phyloP scores from a whole-genome alignment of 1,140 invertebrate species.

The Lycorma delicatula region DNA sequence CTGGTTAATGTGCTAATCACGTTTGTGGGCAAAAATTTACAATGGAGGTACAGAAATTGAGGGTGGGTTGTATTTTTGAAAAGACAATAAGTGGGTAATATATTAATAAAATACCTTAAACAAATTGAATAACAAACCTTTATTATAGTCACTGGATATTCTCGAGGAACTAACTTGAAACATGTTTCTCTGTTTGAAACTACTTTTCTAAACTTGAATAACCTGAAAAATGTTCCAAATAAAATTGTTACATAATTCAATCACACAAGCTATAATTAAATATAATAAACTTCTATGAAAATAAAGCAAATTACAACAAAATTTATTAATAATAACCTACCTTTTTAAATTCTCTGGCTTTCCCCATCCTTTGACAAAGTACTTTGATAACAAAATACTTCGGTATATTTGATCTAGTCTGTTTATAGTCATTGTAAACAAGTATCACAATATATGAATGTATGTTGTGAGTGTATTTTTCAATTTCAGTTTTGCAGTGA shows the following conservation, averaged over 20 bases:
- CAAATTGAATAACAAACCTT: no score
- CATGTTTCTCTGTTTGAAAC: constrained; percentile 75
- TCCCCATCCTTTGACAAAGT: constrained; percentile 96
- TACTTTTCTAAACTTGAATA: constrained; percentile 84
- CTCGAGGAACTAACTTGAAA: constrained; percentile 65
- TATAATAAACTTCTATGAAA: background rate
- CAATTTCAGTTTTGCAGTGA: no score
- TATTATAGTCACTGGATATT: constrained; percentile 83
- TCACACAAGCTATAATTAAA: background rate
- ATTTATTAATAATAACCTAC: constrained; percentile 43
- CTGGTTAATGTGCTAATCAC: no score
- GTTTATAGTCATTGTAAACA: constrained; percentile 54
- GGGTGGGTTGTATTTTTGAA: no score
- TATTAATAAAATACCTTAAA: no score
- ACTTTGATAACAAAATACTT: constrained; percentile 80
- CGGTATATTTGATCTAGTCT: constrained; percentile 82
- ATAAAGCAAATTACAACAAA: background rate
- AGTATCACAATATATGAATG: background rate
- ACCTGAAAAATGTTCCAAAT: constrained; percentile 47
- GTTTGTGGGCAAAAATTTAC: no score
- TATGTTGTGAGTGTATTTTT: no score
- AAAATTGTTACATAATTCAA: background rate
- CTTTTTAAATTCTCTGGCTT: constrained; percentile 81
- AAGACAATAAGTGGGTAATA: no score
- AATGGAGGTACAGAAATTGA: no score